Conservation (phyloP, 2,797 vertebrate species). For the Hydrophis major region DNA sequence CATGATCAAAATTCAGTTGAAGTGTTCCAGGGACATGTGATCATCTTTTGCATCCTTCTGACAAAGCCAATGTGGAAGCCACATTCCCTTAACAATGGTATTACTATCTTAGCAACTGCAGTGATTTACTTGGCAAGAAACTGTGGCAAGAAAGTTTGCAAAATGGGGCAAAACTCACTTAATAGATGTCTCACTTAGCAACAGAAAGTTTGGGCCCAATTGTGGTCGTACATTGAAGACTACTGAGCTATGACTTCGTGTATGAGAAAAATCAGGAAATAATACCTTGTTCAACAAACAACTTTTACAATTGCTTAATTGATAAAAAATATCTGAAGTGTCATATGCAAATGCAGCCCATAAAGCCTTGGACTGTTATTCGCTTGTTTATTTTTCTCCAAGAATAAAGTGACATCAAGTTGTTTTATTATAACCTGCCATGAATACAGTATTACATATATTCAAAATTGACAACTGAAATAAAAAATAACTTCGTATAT, state of each 20-base stretch:
- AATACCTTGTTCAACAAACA: neutral
- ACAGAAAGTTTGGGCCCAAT: neutral
- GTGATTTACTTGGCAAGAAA: no score
- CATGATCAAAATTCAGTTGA: neutral
- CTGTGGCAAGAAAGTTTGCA: no score
- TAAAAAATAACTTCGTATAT: neutral
- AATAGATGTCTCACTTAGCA: neutral
- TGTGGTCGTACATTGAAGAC: neutral
- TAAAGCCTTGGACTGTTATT: neutral
- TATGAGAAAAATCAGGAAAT: neutral
- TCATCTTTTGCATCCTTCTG: no score
- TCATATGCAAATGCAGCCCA: neutral
- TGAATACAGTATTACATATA: neutral
- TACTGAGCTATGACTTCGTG: neutral
- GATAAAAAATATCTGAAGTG: neutral
- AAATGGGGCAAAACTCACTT: no score
- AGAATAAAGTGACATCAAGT: neutral
- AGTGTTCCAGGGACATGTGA: no score
- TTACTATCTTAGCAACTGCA: no score
- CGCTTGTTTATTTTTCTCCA: neutral
- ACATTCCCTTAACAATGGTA: no score
- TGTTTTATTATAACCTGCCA: neutral
- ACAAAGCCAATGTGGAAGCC: no score
- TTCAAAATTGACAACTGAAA: neutral
- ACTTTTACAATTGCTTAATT: neutral